These are phyloP conservation scores for Tineola bisselliella DNA, from an alignment of 2,888 invertebrate species.

Conservation along the genomic window DNA sequence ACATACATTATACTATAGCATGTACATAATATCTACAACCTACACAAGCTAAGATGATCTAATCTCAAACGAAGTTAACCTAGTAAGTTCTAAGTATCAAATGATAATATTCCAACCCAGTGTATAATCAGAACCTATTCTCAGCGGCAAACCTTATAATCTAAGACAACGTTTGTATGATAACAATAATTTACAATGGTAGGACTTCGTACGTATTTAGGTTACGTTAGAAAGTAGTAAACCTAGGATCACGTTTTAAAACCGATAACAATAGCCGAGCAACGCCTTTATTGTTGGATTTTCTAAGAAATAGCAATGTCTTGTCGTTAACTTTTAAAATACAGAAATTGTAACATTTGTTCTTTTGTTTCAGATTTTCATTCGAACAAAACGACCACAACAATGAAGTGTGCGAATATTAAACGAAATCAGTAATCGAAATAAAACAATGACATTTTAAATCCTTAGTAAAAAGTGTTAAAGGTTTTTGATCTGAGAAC, in stretches of 20 bases:
- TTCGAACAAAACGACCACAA: not conserved
- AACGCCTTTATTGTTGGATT: too few relatives aligned
- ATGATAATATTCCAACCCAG: not conserved
- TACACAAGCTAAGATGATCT: not conserved
- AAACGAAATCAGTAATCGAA: not conserved
- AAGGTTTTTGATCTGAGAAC: not conserved
- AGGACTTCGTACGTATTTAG: not conserved
- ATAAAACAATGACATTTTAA: conserved; percentile 10
- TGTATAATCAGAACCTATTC: not conserved
- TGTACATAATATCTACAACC: too few relatives aligned
- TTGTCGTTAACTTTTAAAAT: too few relatives aligned
- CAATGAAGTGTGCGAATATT: not conserved
- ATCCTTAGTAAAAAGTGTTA: conserved; percentile 2
- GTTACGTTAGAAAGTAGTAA: conserved; percentile 10
- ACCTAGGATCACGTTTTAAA: too few relatives aligned
- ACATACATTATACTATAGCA: too few relatives aligned
- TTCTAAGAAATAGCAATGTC: not conserved
- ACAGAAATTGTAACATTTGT: too few relatives aligned
- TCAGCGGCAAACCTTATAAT: conserved; percentile 9
- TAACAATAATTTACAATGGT: conserved; percentile 12
- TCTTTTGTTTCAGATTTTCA: not conserved
- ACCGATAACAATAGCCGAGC: too few relatives aligned
- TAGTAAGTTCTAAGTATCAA: not conserved
- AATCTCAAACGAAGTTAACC: not conserved
- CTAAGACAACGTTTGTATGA: conserved; percentile 4